Evolutionary conservation across 35 echinoderm and acorn worm species (phyloP).

Genomic region (Ophiothrix spiculata): DNA sequence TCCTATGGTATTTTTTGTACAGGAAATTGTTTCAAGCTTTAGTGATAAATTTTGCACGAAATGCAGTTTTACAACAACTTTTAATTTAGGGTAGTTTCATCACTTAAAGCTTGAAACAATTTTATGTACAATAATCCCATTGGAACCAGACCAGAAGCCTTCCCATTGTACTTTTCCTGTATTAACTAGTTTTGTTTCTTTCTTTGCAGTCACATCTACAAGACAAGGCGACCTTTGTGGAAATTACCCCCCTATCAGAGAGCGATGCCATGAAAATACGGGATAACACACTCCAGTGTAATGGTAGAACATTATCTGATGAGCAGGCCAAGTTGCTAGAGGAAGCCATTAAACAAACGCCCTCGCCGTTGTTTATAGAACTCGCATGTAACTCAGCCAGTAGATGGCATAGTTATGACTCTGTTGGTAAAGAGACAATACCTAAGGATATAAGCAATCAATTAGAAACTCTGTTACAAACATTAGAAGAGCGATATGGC

Average conservation of each 20-base stretch:
- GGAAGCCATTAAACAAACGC: conserved; percentile 42
- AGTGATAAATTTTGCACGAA: too few species aligned
- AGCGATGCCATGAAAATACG: conserved; percentile 52
- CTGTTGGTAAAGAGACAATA: conserved; percentile 31
- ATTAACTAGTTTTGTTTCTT: conserved; percentile 14
- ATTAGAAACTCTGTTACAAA: conserved; percentile 49
- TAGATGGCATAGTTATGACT: conserved; percentile 66
- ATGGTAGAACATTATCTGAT: conserved; percentile 64
- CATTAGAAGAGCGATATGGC: conserved; percentile 75
- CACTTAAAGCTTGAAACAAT: too few species aligned
- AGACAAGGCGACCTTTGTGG: conserved; percentile 70
- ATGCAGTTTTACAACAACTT: too few species aligned
- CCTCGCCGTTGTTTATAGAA: conserved; percentile 60
- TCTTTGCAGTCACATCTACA: conserved; percentile 63
- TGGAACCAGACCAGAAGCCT: too few species aligned
- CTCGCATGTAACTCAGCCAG: conserved; percentile 57
- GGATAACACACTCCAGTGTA: conserved; percentile 59
- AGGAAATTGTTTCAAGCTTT: too few species aligned
- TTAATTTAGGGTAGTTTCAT: too few species aligned
- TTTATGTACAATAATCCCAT: too few species aligned
- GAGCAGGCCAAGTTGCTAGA: conserved; percentile 57
- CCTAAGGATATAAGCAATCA: conserved; percentile 43
- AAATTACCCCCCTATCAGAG: conserved; percentile 61
- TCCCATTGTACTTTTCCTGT: too few species aligned
- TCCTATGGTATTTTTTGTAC: too few species aligned